Base-by-base conservation (phyloP, 30 jellyfish, hydroid and myxozoan genomes). In the Phacellophora camtschatica region DNA sequence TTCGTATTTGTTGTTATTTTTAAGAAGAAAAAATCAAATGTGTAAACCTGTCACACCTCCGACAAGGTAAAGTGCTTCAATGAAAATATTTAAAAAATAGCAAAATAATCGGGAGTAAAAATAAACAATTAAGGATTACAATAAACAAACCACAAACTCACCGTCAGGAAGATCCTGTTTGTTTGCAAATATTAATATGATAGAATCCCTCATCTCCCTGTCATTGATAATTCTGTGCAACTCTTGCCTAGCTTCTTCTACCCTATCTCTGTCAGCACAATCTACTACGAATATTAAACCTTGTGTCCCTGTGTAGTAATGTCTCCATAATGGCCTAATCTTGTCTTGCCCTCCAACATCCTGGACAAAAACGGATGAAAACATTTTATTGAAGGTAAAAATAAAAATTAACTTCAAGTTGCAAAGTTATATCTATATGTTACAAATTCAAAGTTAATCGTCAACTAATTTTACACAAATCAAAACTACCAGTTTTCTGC, bases 321-420 rank as follows among this genome's bases (percentile, higher is more conserved):
- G 99, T 48, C 99, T 59, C 99, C 99, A 93, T 41, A 93, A 73
- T 15, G 99, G 99, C 54, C 99, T 86, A 73, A 93, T 93, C 86
- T 91, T 91, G 78, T 91, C 98, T 62, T 91, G 98, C 49, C 98
- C 98, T 34, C 98, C 98, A 46, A 91, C 98, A 79, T 91, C 98
- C 98, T 91, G 71, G 37, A 65, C 42, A 62, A 0, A 37, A 36
- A 73, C n/a, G n/a, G n/a, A n/a, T n/a, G n/a, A n/a, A n/a, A n/a
- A n/a, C n/a, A n/a, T n/a, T n/a, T n/a, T n/a, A n/a, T n/a, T n/a
- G n/a, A n/a, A n/a, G n/a, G n/a, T n/a, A n/a, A n/a, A n/a, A n/a
- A n/a, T n/a, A n/a, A n/a, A n/a, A n/a, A n/a, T n/a, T n/a, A n/a
- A n/a, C n/a, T n/a, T n/a, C n/a, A n/a, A n/a, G n/a, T n/a, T n/a